Conservation (phyloP, 2,888 invertebrate genomes). For the Hemithea aestivaria region DNA sequence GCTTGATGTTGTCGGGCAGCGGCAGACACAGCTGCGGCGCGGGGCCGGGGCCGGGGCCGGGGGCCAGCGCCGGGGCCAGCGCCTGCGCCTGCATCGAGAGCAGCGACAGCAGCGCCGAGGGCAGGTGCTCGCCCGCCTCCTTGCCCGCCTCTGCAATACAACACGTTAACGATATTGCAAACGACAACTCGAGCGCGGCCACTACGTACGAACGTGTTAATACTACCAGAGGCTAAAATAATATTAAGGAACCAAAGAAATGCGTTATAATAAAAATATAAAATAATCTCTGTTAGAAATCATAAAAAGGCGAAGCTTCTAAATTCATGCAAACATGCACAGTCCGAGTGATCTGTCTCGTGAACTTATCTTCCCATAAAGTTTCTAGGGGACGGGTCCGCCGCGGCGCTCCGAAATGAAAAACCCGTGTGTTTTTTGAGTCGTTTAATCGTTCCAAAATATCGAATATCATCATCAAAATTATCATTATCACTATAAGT, state of each 20-base stretch:
- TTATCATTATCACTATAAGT: constrained; percentile 57
- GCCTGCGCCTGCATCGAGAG: constrained; percentile 49
- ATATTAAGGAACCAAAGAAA: constrained; percentile 80
- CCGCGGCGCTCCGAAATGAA: constrained; percentile 44
- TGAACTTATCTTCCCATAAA: constrained; percentile 74
- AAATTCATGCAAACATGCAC: constrained; percentile 78
- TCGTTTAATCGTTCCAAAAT: constrained; percentile 71
- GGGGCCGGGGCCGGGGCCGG: constrained; percentile 32
- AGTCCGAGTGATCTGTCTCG: constrained; percentile 58
- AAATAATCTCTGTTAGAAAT: constrained; percentile 73
- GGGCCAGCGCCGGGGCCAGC: constrained; percentile 45
- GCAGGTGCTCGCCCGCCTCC: constrained; percentile 50
- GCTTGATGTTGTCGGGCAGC: constrained; percentile 52
- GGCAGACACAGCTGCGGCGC: constrained; percentile 24
- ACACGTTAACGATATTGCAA: constrained; percentile 71
- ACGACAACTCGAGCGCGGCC: constrained; percentile 59
- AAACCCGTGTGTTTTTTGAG: constrained; percentile 41
- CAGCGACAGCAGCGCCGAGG: constrained; percentile 70
- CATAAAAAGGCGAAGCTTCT: constrained; percentile 76
- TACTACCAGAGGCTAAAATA: constrained; percentile 76
- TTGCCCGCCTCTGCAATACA: constrained; percentile 70
- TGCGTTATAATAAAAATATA: constrained; percentile 70
- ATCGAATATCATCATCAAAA: constrained; percentile 59
- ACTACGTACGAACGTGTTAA: constrained; percentile 73
- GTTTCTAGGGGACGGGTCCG: constrained; percentile 35